These are phyloP conservation scores for Koerneria pararmatus DNA, from an alignment of 2,888 invertebrate genomes.

Conservation along the genomic window DNA sequence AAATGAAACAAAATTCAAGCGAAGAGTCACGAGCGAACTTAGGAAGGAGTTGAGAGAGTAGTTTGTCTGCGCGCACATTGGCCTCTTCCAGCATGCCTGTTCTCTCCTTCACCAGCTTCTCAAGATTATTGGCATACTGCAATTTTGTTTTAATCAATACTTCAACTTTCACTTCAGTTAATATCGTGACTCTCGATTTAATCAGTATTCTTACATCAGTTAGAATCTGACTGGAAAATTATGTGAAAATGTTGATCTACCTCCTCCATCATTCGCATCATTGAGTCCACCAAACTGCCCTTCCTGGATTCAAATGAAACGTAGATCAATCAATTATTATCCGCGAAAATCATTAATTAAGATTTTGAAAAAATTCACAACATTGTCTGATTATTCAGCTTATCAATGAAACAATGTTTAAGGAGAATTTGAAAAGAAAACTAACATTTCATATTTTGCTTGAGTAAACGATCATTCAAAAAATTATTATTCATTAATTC, in stretches of 20 bases:
- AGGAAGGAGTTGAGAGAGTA: slow-evolving; percentile 39
- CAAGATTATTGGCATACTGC: slow-evolving; percentile 39
- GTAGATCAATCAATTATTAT: no score
- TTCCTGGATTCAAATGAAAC: no score
- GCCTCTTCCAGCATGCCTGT: slow-evolving; percentile 40
- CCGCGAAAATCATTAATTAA: not conserved
- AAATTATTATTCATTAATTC: no score
- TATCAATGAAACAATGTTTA: not conserved
- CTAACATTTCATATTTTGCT: no score
- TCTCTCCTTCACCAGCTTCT: slow-evolving; percentile 37
- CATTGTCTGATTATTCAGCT: not conserved
- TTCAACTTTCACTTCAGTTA: slow-evolving; percentile 3
- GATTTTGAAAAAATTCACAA: not conserved
- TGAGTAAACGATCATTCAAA: no score
- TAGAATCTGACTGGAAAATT: not conserved
- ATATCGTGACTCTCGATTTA: not conserved
- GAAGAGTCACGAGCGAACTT: slow-evolving; percentile 28
- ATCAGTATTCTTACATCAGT: not conserved
- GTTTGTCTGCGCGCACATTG: slow-evolving; percentile 33
- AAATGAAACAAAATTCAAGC: no score
- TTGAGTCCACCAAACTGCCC: slow-evolving; percentile 39
- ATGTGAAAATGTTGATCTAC: no score
- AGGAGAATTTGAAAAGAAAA: no score
- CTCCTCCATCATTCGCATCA: slow-evolving; percentile 47
- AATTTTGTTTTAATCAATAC: slow-evolving; percentile 9